Evolutionary conservation across 2,888 invertebrate genomes (phyloP).

Genomic region (Lepas anatifera): DNA sequence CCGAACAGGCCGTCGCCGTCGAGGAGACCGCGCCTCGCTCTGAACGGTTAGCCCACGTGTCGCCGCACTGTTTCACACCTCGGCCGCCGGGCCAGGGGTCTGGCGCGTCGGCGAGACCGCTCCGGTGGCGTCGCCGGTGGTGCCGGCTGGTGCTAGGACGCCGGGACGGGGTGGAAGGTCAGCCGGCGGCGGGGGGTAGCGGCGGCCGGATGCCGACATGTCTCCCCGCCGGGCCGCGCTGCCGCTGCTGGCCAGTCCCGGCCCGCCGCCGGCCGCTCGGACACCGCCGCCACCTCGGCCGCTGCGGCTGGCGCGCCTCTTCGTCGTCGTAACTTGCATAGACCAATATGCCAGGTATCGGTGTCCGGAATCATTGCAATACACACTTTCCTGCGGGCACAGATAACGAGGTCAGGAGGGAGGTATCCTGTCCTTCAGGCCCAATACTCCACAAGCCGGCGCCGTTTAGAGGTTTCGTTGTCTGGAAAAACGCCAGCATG

Average conservation of each 20-base stretch:
- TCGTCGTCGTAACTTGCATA: too few relatives aligned
- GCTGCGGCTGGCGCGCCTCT: too few relatives aligned
- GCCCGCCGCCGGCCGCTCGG: too few relatives aligned
- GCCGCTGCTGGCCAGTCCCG: not conserved
- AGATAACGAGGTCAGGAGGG: not conserved
- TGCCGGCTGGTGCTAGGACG: not conserved
- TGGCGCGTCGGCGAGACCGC: not conserved
- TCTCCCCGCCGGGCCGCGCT: not conserved
- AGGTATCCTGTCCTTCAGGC: too few relatives aligned
- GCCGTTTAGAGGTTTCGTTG: too few relatives aligned
- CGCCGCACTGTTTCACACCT: not conserved
- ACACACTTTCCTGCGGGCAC: constrained; percentile 2
- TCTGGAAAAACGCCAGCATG: too few relatives aligned
- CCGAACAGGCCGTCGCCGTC: not conserved
- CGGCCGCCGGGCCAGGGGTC: not conserved
- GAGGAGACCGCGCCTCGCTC: not conserved
- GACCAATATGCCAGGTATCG: not conserved
- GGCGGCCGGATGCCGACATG: not conserved
- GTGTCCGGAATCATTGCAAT: not conserved
- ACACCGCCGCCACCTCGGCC: too few relatives aligned
- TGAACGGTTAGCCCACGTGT: not conserved
- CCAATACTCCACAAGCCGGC: too few relatives aligned
- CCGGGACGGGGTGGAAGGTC: not conserved
- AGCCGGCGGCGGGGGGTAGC: not conserved
- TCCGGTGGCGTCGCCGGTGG: not conserved